Evolutionary conservation across 2,888 invertebrate species (phyloP), one percentile per base, ranked within the genome.

Genomic region (Philopedon plagiatum): DNA sequence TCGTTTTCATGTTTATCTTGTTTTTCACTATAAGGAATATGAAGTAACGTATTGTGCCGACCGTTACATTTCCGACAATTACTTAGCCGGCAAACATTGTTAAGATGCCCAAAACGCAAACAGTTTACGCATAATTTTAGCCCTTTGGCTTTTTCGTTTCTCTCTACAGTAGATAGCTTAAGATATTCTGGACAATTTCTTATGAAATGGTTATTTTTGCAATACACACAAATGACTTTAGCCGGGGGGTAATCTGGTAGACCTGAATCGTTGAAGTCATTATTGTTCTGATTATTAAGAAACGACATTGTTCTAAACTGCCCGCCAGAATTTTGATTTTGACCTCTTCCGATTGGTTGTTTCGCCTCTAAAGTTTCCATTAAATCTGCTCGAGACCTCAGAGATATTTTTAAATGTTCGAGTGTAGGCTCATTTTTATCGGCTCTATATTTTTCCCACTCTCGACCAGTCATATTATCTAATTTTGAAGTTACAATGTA

Each of bases 11-110:
- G 3, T 15, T 26, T 56, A 15, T 56, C 8, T 15, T 19, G 11
- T 32, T 34, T 37, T 19, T 41, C 41, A 3, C 5, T 15, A 1
- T 41, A 15, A 5, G 61, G 46, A 44, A 21, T 9, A 18, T 61
- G 61, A 7, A 44, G n/a, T 39, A 65, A 41, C 0, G 54, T 65
- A 23, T 65, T 65, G 15, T 63, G 62, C 1, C 62, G 49, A 9
- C 49, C 18, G 21, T 65, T 44, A 65, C 65, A 65, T 37, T 64
- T 64, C 37, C 29, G 54, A 21, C 64, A 64, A 21, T 65, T 54
- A 23, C 13, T 39, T 11, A 65, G 19, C 21, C 56, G 15, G 26
- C 56, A 65, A n/a, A 34, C 13, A 7, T 0, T 44, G 26, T 56
- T 39, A 3, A 19, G n/a, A 56, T 56, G 54, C 1, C 65, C 65